Evolutionary conservation across 1,140 invertebrate species (phyloP).

Genomic region (Gonatopus flavifemur): DNA sequence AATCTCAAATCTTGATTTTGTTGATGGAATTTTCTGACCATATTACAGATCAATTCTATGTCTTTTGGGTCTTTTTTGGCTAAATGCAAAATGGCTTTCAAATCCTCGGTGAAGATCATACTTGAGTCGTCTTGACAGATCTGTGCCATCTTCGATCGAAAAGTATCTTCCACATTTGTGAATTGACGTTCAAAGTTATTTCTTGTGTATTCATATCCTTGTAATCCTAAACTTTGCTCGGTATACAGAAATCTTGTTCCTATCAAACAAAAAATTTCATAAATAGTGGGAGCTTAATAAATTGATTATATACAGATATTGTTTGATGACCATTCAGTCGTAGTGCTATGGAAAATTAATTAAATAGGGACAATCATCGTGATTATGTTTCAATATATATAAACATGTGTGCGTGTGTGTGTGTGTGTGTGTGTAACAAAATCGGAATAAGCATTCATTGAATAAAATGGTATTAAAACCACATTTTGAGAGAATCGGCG

Average conservation of each 20-base stretch:
- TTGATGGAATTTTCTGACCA: conserved; percentile 73
- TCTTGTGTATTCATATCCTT: conserved; percentile 60
- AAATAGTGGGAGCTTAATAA: too few relatives aligned
- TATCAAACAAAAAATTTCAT: too few relatives aligned
- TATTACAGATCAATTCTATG: conserved; percentile 65
- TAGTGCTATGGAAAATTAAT: too few relatives aligned
- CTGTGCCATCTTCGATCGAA: conserved; percentile 68
- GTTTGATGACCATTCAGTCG: too few relatives aligned
- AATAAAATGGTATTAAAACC: too few relatives aligned
- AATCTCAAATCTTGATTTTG: conserved; percentile 74
- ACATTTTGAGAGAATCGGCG: too few relatives aligned
- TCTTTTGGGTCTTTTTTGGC: conserved; percentile 64
- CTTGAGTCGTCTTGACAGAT: conserved; percentile 56
- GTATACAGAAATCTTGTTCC: conserved; percentile 57
- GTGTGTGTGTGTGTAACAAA: too few relatives aligned
- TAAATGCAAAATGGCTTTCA: conserved; percentile 79
- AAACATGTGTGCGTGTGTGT: too few relatives aligned
- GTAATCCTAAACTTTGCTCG: conserved; percentile 61
- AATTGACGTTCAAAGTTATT: conserved; percentile 62
- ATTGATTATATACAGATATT: too few relatives aligned
- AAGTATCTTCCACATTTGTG: conserved; percentile 63
- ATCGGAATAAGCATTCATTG: too few relatives aligned
- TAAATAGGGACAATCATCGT: too few relatives aligned
- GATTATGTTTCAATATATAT: too few relatives aligned
- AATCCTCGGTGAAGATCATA: conserved; percentile 82